Evolutionary conservation across 2,888 invertebrate genomes (phyloP).

Genomic region (Notocelia uddmanniana): DNA sequence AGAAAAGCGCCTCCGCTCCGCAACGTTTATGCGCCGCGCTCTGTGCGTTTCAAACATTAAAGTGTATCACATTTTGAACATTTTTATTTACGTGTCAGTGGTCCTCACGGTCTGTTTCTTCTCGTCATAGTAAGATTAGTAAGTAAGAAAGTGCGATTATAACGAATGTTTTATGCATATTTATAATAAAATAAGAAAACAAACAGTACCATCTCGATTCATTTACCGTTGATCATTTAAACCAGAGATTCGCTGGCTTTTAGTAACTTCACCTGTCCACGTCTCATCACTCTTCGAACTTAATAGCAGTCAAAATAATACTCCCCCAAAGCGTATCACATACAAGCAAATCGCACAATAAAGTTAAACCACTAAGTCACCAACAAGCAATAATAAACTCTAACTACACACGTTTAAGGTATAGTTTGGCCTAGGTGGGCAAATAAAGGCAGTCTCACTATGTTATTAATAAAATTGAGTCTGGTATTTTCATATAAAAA

Average conservation of each 20-base stretch:
- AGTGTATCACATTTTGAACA: too few relatives aligned
- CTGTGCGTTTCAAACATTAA: too few relatives aligned
- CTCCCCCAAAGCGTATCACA: constrained; percentile 25
- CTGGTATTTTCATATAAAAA: constrained; percentile 67
- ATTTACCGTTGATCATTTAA: neutral
- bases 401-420: neutral
- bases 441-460: constrained; percentile 49
- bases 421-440: neutral
- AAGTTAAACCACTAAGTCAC: constrained; percentile 11
- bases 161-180: too few relatives aligned
- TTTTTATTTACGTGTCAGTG: too few relatives aligned
- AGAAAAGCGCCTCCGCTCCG: too few relatives aligned
- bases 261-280: neutral
- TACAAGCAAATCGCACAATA: constrained; percentile 38
- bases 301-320: constrained; percentile 33
- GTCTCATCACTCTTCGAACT: neutral
- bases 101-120: too few relatives aligned
- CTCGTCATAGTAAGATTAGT: too few relatives aligned
- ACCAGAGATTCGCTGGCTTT: neutral
- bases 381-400: constrained; percentile 1
- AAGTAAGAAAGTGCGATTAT: too few relatives aligned
- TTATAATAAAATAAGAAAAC: too few relatives aligned
- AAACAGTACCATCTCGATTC: neutral
- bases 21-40: too few relatives aligned
- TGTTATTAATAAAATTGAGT: constrained; percentile 65